Conservation (phyloP, 2,113 vertebrate genomes). For the Sander vitreus region DNA sequence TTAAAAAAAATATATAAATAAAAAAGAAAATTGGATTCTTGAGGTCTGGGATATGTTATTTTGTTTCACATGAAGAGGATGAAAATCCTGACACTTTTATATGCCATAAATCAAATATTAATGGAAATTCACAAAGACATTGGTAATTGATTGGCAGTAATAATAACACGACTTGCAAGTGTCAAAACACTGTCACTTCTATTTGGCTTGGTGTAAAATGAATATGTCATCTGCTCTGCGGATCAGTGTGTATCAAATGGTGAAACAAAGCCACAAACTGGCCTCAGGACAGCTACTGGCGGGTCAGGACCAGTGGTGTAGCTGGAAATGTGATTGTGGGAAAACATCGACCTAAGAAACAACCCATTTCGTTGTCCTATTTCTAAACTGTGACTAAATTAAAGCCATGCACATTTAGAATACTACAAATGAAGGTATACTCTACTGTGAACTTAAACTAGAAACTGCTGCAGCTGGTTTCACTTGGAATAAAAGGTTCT, state of each 20-base stretch:
- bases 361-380: neutral
- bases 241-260: neutral
- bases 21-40: neutral
- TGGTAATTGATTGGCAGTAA: neutral
- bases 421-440: neutral
- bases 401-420: neutral
- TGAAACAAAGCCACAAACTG: neutral
- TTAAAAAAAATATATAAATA: neutral
- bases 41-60: neutral
- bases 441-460: neutral
- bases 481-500: constrained; percentile 19
- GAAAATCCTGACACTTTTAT: constrained; percentile 21
- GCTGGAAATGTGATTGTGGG: constrained; percentile 8
- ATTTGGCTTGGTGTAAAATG: neutral
- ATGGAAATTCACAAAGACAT: neutral
- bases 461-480: constrained; percentile 31
- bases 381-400: neutral
- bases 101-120: neutral
- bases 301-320: neutral
- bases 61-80: neutral
- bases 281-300: neutral
- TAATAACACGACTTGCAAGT: neutral
- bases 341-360: constrained; percentile 17
- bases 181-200: constrained; percentile 34
- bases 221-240: neutral